Base-by-base conservation (phyloP, 2,113 vertebrate genomes). In the Manacus vitellinus region DNA sequence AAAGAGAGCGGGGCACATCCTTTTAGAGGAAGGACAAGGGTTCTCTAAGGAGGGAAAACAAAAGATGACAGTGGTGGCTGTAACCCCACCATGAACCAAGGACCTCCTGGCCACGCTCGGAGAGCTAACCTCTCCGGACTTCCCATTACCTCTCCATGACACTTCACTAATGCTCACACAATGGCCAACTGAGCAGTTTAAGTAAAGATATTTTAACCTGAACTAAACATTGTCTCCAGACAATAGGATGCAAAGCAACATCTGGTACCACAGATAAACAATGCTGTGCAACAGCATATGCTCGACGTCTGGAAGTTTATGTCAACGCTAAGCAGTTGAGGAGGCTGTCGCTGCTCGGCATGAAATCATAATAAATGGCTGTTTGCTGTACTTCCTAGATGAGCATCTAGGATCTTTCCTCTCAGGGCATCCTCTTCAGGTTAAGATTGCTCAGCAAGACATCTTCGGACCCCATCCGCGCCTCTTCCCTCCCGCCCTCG, bases 1-100 rank as follows among this genome's bases (percentile, higher is more conserved):
- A 90, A 97, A 88, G 96, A 97, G 97, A 97, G 96, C 84, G 88
- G 80, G 98, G 97, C 98, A 98, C 98, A 98, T 98, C 99, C 98
- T 98, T 97, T 98, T 97, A 97, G 98, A 98, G 99, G 99, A 99
- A 99, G 99, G 99, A 99, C 99, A 98, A 94, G 97, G 97, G 97
- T 98, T 96, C 98, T 96, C 98, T 95, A 97, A 98, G 97, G 73
- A 95, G 96, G 97, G 96, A 96, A 98, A 98, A 99, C 99, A 99
- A 99, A 98, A 98, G 97, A 98, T 97, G 96, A 89, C 97, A 96
- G 97, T 98, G 97, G 98, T 97, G 97, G 96, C 97, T 94, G 97
- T 99, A 98, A 99, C 99, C 99, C 98, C 96, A 88, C 95, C 80
- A 94, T 99, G 99, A 99, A 99, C 99, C 98, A 93, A 59, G 94